Evolutionary conservation across 2,113 vertebrate species (phyloP), one percentile per base, ranked within the genome.

Genomic region (Sitta europaea): DNA sequence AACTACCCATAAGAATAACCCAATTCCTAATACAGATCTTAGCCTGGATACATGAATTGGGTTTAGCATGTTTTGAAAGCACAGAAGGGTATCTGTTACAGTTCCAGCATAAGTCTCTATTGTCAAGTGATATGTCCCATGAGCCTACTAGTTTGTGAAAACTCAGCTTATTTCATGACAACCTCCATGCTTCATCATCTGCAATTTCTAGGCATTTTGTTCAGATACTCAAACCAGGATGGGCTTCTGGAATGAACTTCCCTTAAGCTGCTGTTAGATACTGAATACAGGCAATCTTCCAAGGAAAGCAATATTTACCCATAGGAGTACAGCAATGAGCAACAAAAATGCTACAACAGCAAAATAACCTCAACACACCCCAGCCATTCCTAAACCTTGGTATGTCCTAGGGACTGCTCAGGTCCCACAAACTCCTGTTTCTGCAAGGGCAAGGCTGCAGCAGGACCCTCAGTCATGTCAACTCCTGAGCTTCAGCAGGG

Each of bases 271-370:
- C 25, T 54, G 13, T 47, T 72, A 55, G 35, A 51, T 70, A 38
- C 35, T 47, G 57, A 83, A 63, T n/a, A 35, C 2, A n/a, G 86
- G 40, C 83, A 86, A 47, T 15, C 23, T 92, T 94, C 79, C 86
- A 91, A 82, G 57, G 11, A 62, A 86, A 92, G 36, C 23, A 55
- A 45, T 71, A 17, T 33, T 58, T 66, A 57, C 38, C 42, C 86
- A 45, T 3, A 79, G 57, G 40, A 72, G 6, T 51, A 79, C 9
- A 70, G 38, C 35, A 71, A 6, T 24, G 23, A 15, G 48, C 61
- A 94, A 58, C 38, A 90, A 71, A 95, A 94, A 63, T 15, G 10
- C 43, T 81, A 7, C 42, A 88, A 42, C 38, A 58, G 47, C 38
- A 81, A 90, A 88, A 85, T 1, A 88, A 22, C 28, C 62, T 36